Evolutionary conservation across 2,888 invertebrate species (phyloP).

Genomic region (Cantharis flavilabris): DNA sequence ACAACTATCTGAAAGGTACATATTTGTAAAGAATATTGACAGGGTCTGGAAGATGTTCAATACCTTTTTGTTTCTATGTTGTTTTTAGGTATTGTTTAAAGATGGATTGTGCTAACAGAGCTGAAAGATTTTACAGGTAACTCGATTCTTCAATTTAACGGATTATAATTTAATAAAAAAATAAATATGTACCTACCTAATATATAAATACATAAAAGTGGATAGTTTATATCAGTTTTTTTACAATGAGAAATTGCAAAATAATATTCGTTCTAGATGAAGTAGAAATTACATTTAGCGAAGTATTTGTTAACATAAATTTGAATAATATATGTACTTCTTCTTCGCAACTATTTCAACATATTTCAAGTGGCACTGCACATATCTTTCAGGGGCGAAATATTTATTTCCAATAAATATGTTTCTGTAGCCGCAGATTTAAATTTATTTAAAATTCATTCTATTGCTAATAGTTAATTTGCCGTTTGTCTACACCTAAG

Average conservation of each 20-base stretch:
- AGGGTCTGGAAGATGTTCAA: slow-evolving; percentile 44
- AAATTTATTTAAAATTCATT: neutral
- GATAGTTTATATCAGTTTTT: no score
- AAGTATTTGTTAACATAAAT: no score
- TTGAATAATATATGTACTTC: no score
- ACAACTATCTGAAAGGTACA: slow-evolving; percentile 54
- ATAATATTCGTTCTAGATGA: no score
- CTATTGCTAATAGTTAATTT: neutral
- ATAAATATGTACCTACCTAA: no score
- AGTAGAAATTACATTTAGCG: no score
- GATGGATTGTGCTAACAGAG: slow-evolving; percentile 25
- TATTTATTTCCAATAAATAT: no score
- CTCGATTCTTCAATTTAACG: neutral
- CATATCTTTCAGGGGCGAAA: no score
- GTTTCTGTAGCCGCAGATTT: no score
- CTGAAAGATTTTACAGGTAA: slow-evolving; percentile 13
- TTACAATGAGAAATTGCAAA: neutral
- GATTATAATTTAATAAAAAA: neutral
- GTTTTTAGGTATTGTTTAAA: slow-evolving; percentile 31
- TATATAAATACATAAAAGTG: no score
- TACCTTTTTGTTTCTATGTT: slow-evolving; percentile 42
- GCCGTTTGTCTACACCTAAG: slow-evolving; percentile 11
- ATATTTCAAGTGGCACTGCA: no score
- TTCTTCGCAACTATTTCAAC: no score
- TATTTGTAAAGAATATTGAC: slow-evolving; percentile 53